Conservation (phyloP, 2,113 vertebrate species). For the Bufo bufo region DNA sequence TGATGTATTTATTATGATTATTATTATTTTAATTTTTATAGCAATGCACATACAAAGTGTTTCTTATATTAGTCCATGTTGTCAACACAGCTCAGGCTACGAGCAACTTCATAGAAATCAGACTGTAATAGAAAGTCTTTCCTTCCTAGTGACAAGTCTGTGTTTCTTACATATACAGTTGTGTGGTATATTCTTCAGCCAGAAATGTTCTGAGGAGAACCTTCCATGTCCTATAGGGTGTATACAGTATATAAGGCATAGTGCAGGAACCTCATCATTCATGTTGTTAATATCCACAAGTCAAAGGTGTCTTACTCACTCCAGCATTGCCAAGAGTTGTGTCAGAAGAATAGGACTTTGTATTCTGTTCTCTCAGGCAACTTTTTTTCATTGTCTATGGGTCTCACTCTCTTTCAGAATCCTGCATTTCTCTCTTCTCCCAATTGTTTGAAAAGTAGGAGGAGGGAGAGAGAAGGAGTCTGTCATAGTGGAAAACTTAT, state of each 20-base stretch:
- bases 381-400: background rate
- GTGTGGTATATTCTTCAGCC: background rate
- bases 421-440: conserved; percentile 20
- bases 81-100: background rate
- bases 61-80: background rate
- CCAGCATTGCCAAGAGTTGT: conserved; percentile 44
- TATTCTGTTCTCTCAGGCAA: background rate
- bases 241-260: background rate
- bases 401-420: conserved; percentile 23
- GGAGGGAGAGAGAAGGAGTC: conserved; percentile 52
- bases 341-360: background rate
- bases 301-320: background rate
- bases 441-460: conserved; percentile 57
- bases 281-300: background rate
- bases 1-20: too few species aligned
- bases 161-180: background rate
- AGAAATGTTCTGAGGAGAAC: background rate
- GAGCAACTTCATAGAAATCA: background rate
- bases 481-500: conserved; percentile 56
- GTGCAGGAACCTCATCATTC: background rate
- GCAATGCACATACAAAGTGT: background rate
- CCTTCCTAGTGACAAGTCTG: background rate
- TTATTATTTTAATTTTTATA: too few species aligned
- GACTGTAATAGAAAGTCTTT: background rate
- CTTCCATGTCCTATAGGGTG: background rate